Evolutionary conservation across 2,113 vertebrate species (phyloP).

Genomic region (Pavo muticus): DNA sequence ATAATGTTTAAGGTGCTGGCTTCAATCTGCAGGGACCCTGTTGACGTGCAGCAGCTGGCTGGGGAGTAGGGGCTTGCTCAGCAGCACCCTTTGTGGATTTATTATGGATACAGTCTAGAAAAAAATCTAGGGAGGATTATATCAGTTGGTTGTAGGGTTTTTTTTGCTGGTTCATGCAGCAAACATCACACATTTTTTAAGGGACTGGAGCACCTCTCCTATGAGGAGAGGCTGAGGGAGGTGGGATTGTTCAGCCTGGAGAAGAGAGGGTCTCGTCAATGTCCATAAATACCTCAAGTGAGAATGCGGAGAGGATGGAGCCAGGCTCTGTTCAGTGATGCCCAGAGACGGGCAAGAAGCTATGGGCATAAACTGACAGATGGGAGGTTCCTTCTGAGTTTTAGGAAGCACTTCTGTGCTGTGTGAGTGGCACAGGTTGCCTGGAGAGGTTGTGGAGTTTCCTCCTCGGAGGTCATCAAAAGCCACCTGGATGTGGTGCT

Average conservation of each 20-base stretch:
- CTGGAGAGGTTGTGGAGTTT: neutral
- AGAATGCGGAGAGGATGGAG: neutral
- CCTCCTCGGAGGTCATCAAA: neutral
- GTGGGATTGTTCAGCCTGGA: neutral
- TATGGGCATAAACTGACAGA: neutral
- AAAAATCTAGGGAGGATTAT: neutral
- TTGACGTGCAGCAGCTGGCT: neutral
- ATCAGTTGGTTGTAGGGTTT: neutral
- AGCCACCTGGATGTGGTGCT: neutral
- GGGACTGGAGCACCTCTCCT: neutral
- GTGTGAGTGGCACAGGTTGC: neutral
- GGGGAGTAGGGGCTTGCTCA: neutral
- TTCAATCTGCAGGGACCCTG: neutral
- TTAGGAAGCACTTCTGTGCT: neutral
- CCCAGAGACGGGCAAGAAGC: neutral
- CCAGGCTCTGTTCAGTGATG: neutral
- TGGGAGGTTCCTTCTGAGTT: neutral
- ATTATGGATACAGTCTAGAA: neutral
- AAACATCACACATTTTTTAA: neutral
- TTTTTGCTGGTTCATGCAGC: neutral
- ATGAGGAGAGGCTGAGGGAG: neutral
- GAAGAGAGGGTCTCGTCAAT: neutral
- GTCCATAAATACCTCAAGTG: neutral
- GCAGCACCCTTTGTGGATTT: accelerated
- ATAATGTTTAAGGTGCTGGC: neutral